phyloP scores from a whole-genome alignment of 1,140 invertebrate genomes.

The Idris sp. region DNA sequence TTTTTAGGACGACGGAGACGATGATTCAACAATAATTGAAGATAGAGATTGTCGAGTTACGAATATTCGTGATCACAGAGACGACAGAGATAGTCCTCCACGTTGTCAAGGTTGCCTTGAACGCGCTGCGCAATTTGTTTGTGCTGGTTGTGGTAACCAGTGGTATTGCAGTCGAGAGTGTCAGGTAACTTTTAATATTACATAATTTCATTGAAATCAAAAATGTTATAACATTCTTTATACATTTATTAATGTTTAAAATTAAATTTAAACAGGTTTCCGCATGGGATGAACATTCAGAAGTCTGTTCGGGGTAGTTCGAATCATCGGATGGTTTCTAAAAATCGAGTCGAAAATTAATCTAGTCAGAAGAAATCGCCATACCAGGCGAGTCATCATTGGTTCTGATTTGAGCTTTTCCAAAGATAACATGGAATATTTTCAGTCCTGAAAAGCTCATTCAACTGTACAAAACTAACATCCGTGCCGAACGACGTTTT shows the following conservation, averaged over 20 bases:
- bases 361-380: conserved; percentile 75
- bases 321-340: conserved; percentile 42
- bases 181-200: conserved; percentile 81
- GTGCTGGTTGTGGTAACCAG: conserved; percentile 91
- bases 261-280: conserved; percentile 86
- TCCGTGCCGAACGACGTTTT: conserved; percentile 53
- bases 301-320: conserved; percentile 85
- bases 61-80: conserved; percentile 70
- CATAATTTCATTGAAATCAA: too few relatives aligned
- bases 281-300: conserved; percentile 91
- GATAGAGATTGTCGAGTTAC: conserved; percentile 79
- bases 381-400: conserved; percentile 46
- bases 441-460: conserved; percentile 34
- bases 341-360: conserved; percentile 68
- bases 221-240: too few relatives aligned
- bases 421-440: conserved; percentile 15
- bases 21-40: conserved; percentile 83
- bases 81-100: conserved; percentile 74
- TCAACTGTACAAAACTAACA: conserved; percentile 49
- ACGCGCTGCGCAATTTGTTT: conserved; percentile 88
- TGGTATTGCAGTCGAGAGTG: conserved; percentile 94
- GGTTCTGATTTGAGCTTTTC: conserved; percentile 55
- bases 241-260: too few relatives aligned
- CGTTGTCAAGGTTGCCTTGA: conserved; percentile 89
- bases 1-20: conserved; percentile 80